Percentiles rank a stretch among this genome's conserved stretches.
Evolutionary conservation across 2,888 invertebrate genomes (phyloP).

Genomic region (Diadegma fenestrale): DNA sequence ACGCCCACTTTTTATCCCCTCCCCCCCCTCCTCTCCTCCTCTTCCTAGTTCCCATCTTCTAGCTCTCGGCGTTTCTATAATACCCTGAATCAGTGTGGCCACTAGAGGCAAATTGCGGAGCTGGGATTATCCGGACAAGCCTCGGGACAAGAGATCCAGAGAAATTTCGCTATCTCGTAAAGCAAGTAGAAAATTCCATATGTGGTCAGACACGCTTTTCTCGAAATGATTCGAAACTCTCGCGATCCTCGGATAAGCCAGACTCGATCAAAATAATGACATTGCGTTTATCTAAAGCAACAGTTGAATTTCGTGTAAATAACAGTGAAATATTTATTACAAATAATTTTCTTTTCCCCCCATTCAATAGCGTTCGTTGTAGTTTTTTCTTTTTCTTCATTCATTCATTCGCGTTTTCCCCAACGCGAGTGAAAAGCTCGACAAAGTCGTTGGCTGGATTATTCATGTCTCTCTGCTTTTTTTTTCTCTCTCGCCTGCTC

Average conservation of each 20-base stretch:
- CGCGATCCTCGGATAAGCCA: background rate
- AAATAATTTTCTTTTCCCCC: background rate
- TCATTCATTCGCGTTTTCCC: background rate
- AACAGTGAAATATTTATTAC: background rate
- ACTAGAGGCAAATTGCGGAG: constrained; percentile 26
- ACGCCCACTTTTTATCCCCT: background rate
- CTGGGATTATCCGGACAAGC: constrained; percentile 26
- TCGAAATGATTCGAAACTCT: constrained; percentile 17
- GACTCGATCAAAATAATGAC: background rate
- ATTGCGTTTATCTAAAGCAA: background rate
- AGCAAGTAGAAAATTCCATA: constrained; percentile 52
- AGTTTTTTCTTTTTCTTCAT: background rate
- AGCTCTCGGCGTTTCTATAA: constrained; percentile 34
- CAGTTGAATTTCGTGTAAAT: background rate
- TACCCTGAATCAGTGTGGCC: constrained; percentile 43
- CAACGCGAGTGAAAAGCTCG: background rate
- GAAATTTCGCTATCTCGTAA: constrained; percentile 8
- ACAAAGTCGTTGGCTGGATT: constrained; percentile 1
- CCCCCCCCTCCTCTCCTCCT: constrained; percentile 5
- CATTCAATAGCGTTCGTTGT: background rate
- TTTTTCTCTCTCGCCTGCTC: too few species aligned
- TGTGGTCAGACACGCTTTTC: constrained; percentile 38
- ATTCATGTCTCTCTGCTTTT: background rate
- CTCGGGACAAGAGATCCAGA: constrained; percentile 7
- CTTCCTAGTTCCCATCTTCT: background rate